Evolutionary conservation across 2,888 invertebrate species (phyloP), one percentile per base, ranked within the genome.

Genomic region (Hemicrepidius hirtus): DNA sequence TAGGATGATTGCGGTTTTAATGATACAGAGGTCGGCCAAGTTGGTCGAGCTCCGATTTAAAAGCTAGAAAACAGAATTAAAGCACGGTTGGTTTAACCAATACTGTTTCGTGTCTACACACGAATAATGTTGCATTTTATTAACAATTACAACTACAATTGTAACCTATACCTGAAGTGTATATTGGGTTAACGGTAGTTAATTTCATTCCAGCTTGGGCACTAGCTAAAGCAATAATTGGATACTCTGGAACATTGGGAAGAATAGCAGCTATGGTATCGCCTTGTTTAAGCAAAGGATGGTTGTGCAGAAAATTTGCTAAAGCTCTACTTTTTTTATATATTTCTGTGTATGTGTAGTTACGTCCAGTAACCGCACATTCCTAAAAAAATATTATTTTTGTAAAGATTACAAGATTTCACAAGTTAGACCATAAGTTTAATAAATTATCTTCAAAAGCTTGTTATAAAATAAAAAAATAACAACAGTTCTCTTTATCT

Each of bases 171-270:
- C 12, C 80, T 76, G 75, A 28, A 80, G 80, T 95, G 80, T 95
- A 95, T 72, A 90, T 83, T 0, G 95, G 94, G 86, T 95, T 95
- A 7, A 94, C 87, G 0, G 94, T 91, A 0, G 94, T 93, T 3
- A 92, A 89, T 12, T 91, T 81, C 0, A 93, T 86, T 0, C 93
- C 94, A 55, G 94, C 94, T 79, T 92, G 92, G 32, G 93, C 79
- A 24, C 91, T 88, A 0, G 94, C 95, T 80, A 94, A 81, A 6
- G 90, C 83, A 0, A 91, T 89, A n/a, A 94, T 86, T 0, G 92
- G 90, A 81, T 90, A 93, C 84, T 96, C 95, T 0, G 95, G 95
- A 20, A 92, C 80, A 83, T 96, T 96, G 0, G 94, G 94, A 66
- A 95, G 82, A 80, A 94, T 90, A 4, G 95, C 79, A 0, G 92